Percentiles rank a stretch among this genome's conserved stretches.
Evolutionary conservation across 2,113 vertebrate species (phyloP).

Genomic region (Silurus asotus): DNA sequence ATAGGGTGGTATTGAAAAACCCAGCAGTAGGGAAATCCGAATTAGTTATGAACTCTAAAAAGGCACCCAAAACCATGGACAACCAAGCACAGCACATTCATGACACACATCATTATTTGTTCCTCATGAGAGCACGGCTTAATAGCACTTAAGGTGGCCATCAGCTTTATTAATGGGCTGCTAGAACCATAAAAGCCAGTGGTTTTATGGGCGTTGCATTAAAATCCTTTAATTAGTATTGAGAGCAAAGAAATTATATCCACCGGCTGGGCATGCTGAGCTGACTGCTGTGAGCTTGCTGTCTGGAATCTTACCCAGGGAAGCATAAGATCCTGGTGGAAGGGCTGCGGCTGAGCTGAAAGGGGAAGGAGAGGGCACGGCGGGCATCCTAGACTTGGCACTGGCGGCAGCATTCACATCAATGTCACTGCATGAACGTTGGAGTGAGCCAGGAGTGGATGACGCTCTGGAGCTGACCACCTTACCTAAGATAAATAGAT

Average conservation of each 20-base stretch:
- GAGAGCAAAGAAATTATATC: slow-evolving; percentile 24
- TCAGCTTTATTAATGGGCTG: slow-evolving; percentile 59
- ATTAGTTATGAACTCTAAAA: slow-evolving; percentile 5
- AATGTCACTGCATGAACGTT: slow-evolving; percentile 94
- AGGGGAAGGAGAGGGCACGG: slow-evolving; percentile 77
- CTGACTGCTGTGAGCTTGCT: background rate
- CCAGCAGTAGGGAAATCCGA: background rate
- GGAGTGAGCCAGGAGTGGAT: slow-evolving; percentile 85
- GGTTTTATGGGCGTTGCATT: slow-evolving; percentile 48
- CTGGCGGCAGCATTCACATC: slow-evolving; percentile 96
- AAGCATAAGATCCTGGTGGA: slow-evolving; percentile 96
- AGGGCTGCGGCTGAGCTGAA: slow-evolving; percentile 92
- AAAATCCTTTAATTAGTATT: slow-evolving; percentile 44
- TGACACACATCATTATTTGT: slow-evolving; percentile 45
- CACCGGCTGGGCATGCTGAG: background rate
- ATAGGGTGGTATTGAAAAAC: background rate
- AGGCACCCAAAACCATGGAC: background rate
- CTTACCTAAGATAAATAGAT: slow-evolving; percentile 72
- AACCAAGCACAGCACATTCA: slow-evolving; percentile 3
- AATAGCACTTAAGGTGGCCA: slow-evolving; percentile 53
- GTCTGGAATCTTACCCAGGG: slow-evolving; percentile 82
- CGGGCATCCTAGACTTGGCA: slow-evolving; percentile 90
- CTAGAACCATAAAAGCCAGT: slow-evolving; percentile 62
- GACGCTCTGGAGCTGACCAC: slow-evolving; percentile 81
- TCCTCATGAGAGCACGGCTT: slow-evolving; percentile 64